phyloP scores from a whole-genome alignment of 2,888 invertebrate genomes.

The Diachrysia chrysitis region DNA sequence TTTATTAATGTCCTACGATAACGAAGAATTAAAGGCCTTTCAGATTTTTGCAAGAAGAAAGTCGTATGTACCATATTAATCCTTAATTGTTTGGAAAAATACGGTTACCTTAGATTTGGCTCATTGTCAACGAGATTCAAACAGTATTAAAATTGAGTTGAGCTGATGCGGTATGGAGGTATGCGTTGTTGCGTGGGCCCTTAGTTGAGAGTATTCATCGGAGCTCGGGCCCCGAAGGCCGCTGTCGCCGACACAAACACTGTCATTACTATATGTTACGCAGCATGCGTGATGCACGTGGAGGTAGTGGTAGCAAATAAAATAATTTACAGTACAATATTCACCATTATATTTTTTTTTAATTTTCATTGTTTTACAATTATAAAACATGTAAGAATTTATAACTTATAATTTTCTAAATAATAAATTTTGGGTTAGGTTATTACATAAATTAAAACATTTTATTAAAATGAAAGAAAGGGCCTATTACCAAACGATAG shows the following conservation, averaged over 20 bases:
- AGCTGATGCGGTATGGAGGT: constrained; percentile 55
- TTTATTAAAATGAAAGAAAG: neutral
- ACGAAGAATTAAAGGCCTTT: neutral
- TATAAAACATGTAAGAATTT: no score
- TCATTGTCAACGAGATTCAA: constrained; percentile 54
- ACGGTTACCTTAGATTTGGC: constrained; percentile 51
- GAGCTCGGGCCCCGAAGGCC: constrained; percentile 69
- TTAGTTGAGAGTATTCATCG: constrained; percentile 66
- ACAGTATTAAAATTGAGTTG: constrained; percentile 59
- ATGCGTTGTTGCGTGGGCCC: constrained; percentile 64
- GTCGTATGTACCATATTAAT: constrained; percentile 4
- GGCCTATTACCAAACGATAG: neutral
- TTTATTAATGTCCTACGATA: constrained; percentile 21
- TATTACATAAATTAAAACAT: neutral
- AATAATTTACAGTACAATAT: constrained; percentile 14
- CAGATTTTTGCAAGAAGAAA: neutral
- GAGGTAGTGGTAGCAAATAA: constrained; percentile 67
- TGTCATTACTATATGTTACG: constrained; percentile 73
- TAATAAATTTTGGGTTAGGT: neutral
- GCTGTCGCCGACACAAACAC: constrained; percentile 66
- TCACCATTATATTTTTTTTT: no score
- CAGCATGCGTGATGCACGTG: constrained; percentile 82
- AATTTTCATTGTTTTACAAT: no score
- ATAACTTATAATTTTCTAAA: no score
- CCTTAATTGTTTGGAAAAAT: constrained; percentile 45